Evolutionary conservation across 2,888 invertebrate genomes (phyloP).

Genomic region (Eristalis arbustorum): DNA sequence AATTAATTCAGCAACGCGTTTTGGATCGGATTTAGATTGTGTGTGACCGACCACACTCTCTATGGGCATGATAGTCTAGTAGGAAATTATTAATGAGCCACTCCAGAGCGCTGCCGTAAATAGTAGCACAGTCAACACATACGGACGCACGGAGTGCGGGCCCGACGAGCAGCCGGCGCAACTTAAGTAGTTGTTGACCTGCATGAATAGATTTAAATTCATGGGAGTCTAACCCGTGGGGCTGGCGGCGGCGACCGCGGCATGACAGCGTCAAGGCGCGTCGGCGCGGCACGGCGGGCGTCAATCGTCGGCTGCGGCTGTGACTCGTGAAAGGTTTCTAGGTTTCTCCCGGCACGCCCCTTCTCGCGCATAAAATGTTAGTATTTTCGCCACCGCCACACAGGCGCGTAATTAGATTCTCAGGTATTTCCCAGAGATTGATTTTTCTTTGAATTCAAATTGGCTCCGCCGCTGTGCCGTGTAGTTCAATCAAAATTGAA

Average conservation of each 20-base stretch:
- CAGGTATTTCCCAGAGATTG: conserved; percentile 50
- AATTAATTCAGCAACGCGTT: conserved; percentile 79
- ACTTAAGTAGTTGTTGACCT: conserved; percentile 64
- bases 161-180: conserved; percentile 48
- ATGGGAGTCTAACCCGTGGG: conserved; percentile 12
- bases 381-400: not conserved
- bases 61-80: conserved; percentile 22
- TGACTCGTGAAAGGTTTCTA: not conserved
- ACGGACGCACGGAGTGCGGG: conserved; percentile 18
- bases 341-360: conserved; percentile 1
- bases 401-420: conserved; percentile 14
- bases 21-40: conserved; percentile 64
- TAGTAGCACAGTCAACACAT: conserved; percentile 32
- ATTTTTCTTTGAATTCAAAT: conserved; percentile 45
- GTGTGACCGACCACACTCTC: conserved; percentile 57
- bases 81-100: conserved; percentile 61
- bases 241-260: not conserved
- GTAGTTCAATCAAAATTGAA: conserved; percentile 6
- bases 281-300: not conserved
- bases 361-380: not conserved
- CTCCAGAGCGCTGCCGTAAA: conserved; percentile 51
- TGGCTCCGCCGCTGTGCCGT: not conserved
- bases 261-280: not conserved
- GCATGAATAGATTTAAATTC: conserved; percentile 62
- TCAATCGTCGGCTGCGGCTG: not conserved